These are phyloP conservation scores for Hetaerina americana DNA, from an alignment of 1,140 invertebrate genomes.

Conservation along the genomic window DNA sequence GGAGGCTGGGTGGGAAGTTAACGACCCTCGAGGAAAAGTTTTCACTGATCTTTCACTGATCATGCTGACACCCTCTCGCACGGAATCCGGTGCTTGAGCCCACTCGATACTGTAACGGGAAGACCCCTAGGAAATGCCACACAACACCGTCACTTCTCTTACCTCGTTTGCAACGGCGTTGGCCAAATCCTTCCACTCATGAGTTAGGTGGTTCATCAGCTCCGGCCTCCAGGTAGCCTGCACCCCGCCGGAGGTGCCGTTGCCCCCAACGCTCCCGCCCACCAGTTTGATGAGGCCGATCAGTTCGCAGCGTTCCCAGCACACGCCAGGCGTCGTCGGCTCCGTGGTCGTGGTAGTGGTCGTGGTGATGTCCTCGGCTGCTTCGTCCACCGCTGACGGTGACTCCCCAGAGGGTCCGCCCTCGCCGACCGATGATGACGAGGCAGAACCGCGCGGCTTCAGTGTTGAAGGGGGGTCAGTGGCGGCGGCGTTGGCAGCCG, in stretches of 20 bases:
- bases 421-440: no score
- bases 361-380: constrained; percentile 48
- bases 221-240: constrained; percentile 66
- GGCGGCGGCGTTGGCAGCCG: constrained; percentile 25
- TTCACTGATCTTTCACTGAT: no score
- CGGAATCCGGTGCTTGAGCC: no score
- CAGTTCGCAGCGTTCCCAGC: constrained; percentile 62
- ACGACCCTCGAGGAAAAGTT: no score
- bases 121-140: neutral
- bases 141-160: constrained; percentile 32
- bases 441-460: constrained; percentile 20
- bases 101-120: no score
- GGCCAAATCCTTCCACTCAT: constrained; percentile 69
- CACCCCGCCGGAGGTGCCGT: constrained; percentile 8
- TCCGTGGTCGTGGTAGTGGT: constrained; percentile 56
- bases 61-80: no score
- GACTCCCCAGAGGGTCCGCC: no score
- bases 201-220: constrained; percentile 68
- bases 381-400: constrained; percentile 29
- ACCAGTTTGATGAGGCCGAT: constrained; percentile 72
- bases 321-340: constrained; percentile 68
- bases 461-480: constrained; percentile 16
- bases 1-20: no score
- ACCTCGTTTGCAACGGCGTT: constrained; percentile 43
- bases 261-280: constrained; percentile 32